Conservation (phyloP, 2,797 vertebrate genomes). For the Aulostomus chinensis region DNA sequence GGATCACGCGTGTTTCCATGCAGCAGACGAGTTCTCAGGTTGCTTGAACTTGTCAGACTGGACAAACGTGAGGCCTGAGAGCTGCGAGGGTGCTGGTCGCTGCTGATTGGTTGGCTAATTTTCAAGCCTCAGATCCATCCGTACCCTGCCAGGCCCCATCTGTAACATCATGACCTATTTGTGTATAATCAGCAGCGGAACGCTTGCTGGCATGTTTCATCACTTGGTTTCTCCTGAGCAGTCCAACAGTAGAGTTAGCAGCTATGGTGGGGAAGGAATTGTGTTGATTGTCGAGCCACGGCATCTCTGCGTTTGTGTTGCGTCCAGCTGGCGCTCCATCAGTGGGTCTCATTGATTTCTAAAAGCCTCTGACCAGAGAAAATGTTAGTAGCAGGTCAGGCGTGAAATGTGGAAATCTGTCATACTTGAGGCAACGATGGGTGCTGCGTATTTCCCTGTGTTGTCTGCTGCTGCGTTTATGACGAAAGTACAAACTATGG, state of each 20-base stretch:
- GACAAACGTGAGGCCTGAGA: conserved; percentile 12
- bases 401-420: too few relatives aligned
- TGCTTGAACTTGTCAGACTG: conserved; percentile 8
- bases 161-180: conserved; percentile 46
- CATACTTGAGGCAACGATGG: too few relatives aligned
- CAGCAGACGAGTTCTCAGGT: conserved; percentile 7
- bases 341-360: conserved; percentile 23
- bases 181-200: conserved; percentile 37
- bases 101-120: conserved; percentile 43
- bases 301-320: conserved; percentile 24
- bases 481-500: too few relatives aligned
- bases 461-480: too few relatives aligned
- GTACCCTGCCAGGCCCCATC: conserved; percentile 38
- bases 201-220: conserved; percentile 15
- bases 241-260: conserved; percentile 9
- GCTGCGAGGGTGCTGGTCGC: conserved; percentile 33
- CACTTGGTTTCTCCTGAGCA: conserved; percentile 12
- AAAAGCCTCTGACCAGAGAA: conserved; percentile 23
- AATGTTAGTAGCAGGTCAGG: conserved; percentile 24
- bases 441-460: too few relatives aligned
- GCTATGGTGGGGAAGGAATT: conserved; percentile 2
- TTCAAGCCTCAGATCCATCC: conserved; percentile 28
- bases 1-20: too few relatives aligned
- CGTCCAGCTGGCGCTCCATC: conserved; percentile 37
- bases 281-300: background rate